Conservation (phyloP, 2,797 vertebrate genomes). For the Sebastes taczanowskii region DNA sequence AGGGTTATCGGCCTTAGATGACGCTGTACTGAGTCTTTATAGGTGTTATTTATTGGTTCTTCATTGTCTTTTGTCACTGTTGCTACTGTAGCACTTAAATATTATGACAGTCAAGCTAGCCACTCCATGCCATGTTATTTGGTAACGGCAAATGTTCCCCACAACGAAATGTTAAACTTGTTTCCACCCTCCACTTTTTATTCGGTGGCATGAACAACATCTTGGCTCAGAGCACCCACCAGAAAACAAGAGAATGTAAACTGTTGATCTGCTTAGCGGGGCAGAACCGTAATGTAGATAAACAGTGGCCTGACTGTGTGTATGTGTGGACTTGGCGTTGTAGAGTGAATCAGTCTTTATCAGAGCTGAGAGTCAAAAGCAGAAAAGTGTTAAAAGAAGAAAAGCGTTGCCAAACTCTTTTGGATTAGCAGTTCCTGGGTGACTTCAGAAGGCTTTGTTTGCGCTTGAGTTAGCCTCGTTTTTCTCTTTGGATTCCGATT, state of each 20-base stretch:
- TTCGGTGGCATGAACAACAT: conserved; percentile 16
- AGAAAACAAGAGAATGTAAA: conserved; percentile 34
- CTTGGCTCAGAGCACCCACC: background rate
- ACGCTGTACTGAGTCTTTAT: background rate
- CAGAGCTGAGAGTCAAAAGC: conserved; percentile 24
- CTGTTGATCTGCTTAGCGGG: conserved; percentile 5
- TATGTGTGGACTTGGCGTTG: background rate
- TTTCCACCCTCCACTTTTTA: conserved; percentile 46
- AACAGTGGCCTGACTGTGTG: background rate
- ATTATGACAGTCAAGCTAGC: conserved; percentile 33
- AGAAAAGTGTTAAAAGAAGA: conserved; percentile 33
- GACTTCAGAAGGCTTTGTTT: conserved; percentile 60
- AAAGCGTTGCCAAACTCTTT: conserved; percentile 45
- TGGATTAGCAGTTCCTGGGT: conserved; percentile 58
- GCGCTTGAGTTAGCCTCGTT: conserved; percentile 31
- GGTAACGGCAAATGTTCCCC: conserved; percentile 8
- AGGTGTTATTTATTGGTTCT: conserved; percentile 35
- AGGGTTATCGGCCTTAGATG: conserved; percentile 17
- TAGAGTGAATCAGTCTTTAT: conserved; percentile 6
- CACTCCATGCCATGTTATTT: background rate
- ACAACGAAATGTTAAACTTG: conserved; percentile 16
- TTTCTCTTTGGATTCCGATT: conserved; percentile 61
- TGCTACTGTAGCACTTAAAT: conserved; percentile 15
- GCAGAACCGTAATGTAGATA: background rate
- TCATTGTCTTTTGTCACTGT: background rate